Evolutionary conservation across 2,888 invertebrate species (phyloP), one percentile per base, ranked within the genome.

Genomic region (Ceriagrion tenellum): DNA sequence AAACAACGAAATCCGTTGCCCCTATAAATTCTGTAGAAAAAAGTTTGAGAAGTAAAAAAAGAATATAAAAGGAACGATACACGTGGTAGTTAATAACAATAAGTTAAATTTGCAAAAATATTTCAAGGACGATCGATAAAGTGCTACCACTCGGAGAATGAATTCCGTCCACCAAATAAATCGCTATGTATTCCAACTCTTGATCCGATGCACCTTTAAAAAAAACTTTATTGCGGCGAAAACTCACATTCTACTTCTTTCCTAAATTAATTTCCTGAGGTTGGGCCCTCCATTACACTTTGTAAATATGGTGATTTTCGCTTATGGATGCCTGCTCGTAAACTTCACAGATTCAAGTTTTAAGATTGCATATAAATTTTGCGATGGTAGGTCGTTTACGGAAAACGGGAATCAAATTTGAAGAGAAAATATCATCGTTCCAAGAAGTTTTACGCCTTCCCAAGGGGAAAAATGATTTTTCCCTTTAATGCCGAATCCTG

Each of bases 341-440:
- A 35, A 81, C 35, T 35, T 81, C 81, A 13, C 35, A 16, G 18
- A 81, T 81, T 81, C 30, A 81, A 81, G 81, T 13, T 81, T 30
- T 35, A 81, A 81, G 81, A 81, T 35, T 81, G 35, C 30, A 35
- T 81, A 81, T 81, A 81, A 30, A 81, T 81, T 81, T 35, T 81
- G 81, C 81, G 30, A 18, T 4, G 81, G 81, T 26, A 35, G 35
- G 35, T 35, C 81, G 2, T 81, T 81, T 35, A 35, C 35, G 35
- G 81, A 81, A 35, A 81, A 35, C 16, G 35, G 35, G 35, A 81
- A 81, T 81, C 81, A 81, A 81, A 81, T 35, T 16, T 81, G 35
- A 81, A 35, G 81, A 81, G 30, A 81, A 81, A 81, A 81, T 81
- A 81, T 81, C 35, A 81, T 81, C 81, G 26, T n/a, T 35, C 35